Conservation (phyloP, 2,797 vertebrate species). For the Manis pentadactyla region DNA sequence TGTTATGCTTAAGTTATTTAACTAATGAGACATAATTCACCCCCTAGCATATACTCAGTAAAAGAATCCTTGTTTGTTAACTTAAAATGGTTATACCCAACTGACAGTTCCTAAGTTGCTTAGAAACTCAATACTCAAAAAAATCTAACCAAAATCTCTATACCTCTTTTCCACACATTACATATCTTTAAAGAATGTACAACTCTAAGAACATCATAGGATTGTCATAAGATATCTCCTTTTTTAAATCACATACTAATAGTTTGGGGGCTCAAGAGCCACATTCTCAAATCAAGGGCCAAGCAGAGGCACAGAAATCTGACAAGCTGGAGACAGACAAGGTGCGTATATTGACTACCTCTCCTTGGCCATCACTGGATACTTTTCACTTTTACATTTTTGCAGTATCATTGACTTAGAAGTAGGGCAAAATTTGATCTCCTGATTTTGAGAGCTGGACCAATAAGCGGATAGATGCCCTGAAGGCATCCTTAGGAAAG, state of each 20-base stretch:
- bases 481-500: slow-evolving; percentile 67
- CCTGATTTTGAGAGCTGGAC: slow-evolving; percentile 50
- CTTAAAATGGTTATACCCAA: neutral
- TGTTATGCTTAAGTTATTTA: slow-evolving; percentile 3
- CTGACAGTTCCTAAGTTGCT: neutral
- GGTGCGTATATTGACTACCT: neutral
- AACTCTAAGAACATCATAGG: neutral
- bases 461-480: slow-evolving; percentile 54
- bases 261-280: neutral
- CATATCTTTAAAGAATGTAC: neutral
- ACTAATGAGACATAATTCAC: neutral
- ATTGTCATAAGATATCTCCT: neutral
- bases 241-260: neutral
- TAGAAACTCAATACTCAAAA: slow-evolving; percentile 16
- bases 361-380: neutral
- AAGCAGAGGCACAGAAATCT: neutral
- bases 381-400: neutral
- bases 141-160: neutral
- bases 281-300: neutral
- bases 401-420: slow-evolving; percentile 35
- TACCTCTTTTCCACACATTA: neutral
- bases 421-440: slow-evolving; percentile 59
- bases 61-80: neutral
- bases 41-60: neutral
- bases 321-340: neutral